Base-by-base conservation (phyloP, 2,888 invertebrate genomes). In the Horisme vitalbata region DNA sequence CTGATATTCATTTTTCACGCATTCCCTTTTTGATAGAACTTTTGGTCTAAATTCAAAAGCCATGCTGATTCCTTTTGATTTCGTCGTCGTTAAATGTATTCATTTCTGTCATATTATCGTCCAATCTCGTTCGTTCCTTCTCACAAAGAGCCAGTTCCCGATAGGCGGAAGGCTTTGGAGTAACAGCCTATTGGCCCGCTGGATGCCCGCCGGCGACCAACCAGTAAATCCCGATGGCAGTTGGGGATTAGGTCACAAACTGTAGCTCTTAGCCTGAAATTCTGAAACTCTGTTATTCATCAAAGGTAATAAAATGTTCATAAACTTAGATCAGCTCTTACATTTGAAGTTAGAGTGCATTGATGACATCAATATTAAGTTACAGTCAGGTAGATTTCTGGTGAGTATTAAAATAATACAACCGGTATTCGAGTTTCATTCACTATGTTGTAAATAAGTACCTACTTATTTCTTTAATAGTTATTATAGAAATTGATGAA, bases 121-220 rank as follows among this genome's bases (percentile, higher is more conserved):
- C 36, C 47, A 43, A 21, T 39, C 30, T 34, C 34, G 26, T 46
- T 41, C 11, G 36, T 27, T 36, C 39, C 12, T n/a, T 11, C 9
- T 13, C 15, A 44, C 49, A 49, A 49, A 39, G 36, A 28, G 38
- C 49, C 15, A 9, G 31, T 20, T 33, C 18, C 32, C 30, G 31
- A 45, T 41, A 38, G 46, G 46, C 37, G 34, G 45, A 27, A 21
- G 24, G 23, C 30, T 28, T 10, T 4, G 21, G 7, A 11, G 11
- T 7, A 12, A 9, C 30, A 28, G 36, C 27, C 32, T 43, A 52
- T 50, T 50, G 55, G 55, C 35, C 30, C 3, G 21, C 9, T 7
- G 9, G 9, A 47, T 52, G 55, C 35, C 30, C 3, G 21, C 9
- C n/a, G 9, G 9, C 38, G 12, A 14, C 50, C 50, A 51, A 51